phyloP scores from a whole-genome alignment of 2,113 vertebrate species.

The Fulica atra region DNA sequence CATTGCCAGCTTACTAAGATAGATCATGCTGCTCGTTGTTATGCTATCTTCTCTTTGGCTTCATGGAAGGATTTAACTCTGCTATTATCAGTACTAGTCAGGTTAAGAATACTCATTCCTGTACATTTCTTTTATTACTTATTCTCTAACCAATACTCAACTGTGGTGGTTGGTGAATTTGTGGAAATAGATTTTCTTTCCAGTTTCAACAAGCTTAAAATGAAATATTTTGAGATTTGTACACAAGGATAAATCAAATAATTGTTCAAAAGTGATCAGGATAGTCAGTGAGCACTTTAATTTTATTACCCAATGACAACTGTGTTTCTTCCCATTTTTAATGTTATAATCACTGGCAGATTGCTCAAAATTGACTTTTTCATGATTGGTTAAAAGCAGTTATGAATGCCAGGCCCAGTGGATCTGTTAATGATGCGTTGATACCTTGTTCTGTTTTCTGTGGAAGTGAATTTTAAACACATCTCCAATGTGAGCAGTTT shows the following conservation, averaged over 20 bases:
- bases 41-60: background rate
- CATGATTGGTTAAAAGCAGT: background rate
- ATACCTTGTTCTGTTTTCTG: background rate
- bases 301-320: background rate
- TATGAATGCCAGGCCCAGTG: background rate
- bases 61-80: background rate
- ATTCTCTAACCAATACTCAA: background rate
- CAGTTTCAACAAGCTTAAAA: background rate
- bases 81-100: background rate
- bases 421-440: background rate
- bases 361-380: background rate
- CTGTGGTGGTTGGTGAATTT: background rate
- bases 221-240: background rate
- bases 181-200: background rate
- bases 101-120: background rate
- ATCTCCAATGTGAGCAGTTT: background rate
- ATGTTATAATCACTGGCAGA: background rate
- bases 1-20: background rate
- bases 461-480: background rate
- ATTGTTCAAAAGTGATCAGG: background rate
- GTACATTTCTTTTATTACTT: background rate
- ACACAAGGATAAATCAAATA: background rate
- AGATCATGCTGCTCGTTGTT: background rate
- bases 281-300: background rate
- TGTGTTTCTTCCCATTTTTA: background rate